phyloP scores from a whole-genome alignment of 2,113 vertebrate genomes.

The Pyrgilauda ruficollis region DNA sequence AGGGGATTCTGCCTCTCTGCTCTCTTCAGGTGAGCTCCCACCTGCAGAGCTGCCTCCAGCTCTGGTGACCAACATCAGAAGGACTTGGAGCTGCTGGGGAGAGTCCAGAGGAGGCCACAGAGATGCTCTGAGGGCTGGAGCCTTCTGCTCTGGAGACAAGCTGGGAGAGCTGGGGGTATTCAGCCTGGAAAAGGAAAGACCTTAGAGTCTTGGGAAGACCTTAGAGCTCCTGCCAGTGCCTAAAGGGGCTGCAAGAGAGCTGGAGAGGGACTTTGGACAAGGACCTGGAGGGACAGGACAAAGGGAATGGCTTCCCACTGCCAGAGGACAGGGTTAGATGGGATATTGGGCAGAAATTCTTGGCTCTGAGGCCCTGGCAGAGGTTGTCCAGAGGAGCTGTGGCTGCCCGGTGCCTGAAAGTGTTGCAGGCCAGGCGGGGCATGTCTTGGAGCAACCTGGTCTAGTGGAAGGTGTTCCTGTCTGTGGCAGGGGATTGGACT shows the following conservation, averaged over 20 bases:
- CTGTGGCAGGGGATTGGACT: neutral
- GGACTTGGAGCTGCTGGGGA: neutral
- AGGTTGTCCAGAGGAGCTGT: neutral
- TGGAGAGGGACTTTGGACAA: neutral
- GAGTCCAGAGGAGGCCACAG: neutral
- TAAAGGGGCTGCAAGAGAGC: neutral
- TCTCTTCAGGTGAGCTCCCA: neutral
- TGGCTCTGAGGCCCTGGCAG: neutral
- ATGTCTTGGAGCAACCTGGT: accelerated
- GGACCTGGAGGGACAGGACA: neutral
- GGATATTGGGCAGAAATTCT: neutral
- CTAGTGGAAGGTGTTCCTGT: neutral
- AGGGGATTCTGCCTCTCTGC: neutral
- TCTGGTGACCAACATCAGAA: neutral
- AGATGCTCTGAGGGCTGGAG: too few relatives aligned
- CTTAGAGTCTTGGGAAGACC: neutral
- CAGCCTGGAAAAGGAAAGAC: neutral
- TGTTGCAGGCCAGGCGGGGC: neutral
- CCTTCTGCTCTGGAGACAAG: neutral
- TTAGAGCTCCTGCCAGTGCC: accelerated
- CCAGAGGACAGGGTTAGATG: neutral
- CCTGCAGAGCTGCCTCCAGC: neutral
- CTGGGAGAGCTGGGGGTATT: neutral
- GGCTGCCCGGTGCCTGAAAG: neutral
- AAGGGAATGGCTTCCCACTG: neutral